Evolutionary conservation across 2,888 invertebrate genomes (phyloP).

Genomic region (Netelia virgata): DNA sequence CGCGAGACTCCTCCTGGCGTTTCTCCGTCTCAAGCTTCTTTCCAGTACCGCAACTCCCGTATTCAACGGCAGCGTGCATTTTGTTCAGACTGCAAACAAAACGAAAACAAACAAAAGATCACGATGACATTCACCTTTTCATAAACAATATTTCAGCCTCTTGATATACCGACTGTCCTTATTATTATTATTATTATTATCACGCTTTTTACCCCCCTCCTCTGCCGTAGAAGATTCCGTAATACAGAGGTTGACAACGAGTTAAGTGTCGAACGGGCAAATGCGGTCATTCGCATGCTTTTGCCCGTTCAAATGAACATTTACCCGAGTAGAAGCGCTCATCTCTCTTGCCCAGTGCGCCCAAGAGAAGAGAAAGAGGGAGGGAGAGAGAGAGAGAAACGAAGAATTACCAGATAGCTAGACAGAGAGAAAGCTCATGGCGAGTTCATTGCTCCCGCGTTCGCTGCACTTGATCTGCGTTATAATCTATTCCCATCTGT

Average conservation of each 20-base stretch:
- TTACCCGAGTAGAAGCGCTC: no score
- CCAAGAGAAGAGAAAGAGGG: conserved; percentile 58
- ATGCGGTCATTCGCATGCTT: no score
- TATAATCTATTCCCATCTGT: conserved; percentile 34
- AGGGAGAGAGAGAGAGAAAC: conserved; percentile 1
- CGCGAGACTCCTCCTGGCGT: conserved; percentile 76
- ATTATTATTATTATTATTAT: no score
- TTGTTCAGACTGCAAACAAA: conserved; percentile 85
- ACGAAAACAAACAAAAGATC: conserved; percentile 13
- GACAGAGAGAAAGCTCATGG: conserved; percentile 47
- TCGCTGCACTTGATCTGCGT: conserved; percentile 63
- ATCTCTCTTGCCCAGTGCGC: no score
- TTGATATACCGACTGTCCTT: no score
- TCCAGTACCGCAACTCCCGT: conserved; percentile 85
- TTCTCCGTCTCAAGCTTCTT: conserved; percentile 80
- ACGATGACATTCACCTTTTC: conserved; percentile 61
- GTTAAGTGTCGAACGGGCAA: no score
- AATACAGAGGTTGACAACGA: no score
- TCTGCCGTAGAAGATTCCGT: no score
- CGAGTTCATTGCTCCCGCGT: conserved; percentile 72
- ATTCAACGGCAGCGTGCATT: conserved; percentile 88
- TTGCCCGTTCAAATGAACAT: no score
- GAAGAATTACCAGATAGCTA: conserved; percentile 44
- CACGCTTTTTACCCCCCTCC: no score
- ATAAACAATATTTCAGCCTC: no score